Evolutionary conservation across 2,888 invertebrate species (phyloP).

Genomic region (Drosophila putrida): DNA sequence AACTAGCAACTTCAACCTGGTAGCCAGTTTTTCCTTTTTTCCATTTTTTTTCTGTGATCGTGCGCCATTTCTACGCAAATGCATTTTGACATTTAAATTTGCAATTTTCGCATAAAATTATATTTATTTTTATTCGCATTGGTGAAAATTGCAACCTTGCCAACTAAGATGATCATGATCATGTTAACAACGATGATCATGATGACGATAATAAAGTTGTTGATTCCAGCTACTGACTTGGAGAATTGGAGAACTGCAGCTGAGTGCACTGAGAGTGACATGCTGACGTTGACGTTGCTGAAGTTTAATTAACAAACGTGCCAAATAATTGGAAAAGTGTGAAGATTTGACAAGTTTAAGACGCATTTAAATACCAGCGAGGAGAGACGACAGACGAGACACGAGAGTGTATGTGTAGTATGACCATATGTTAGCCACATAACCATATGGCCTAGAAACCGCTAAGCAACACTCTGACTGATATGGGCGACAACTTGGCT

Average conservation of each 20-base stretch:
- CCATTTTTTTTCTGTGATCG: slow-evolving; percentile 10
- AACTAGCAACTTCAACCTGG: slow-evolving; percentile 20
- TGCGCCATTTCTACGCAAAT: slow-evolving; percentile 72
- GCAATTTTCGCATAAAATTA: slow-evolving; percentile 82
- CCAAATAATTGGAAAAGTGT: slow-evolving; percentile 84
- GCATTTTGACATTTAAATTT: slow-evolving; percentile 82
- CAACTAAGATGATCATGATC: not conserved
- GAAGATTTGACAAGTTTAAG: slow-evolving; percentile 85
- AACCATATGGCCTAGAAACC: slow-evolving; percentile 66
- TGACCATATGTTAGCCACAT: slow-evolving; percentile 2
- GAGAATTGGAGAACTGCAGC: slow-evolving; percentile 7
- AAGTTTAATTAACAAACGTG: slow-evolving; percentile 84
- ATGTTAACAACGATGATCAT: not conserved
- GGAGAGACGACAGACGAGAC: too few species aligned
- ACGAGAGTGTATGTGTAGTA: not conserved
- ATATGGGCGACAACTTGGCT: slow-evolving; percentile 53
- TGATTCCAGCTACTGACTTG: slow-evolving; percentile 32
- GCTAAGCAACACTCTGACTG: slow-evolving; percentile 9
- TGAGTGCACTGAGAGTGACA: slow-evolving; percentile 51
- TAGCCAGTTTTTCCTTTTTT: slow-evolving; percentile 22
- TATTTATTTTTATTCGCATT: slow-evolving; percentile 60
- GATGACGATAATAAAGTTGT: slow-evolving; percentile 11
- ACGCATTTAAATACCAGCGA: slow-evolving; percentile 66
- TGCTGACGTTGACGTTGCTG: slow-evolving; percentile 72
- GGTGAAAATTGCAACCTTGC: slow-evolving; percentile 72